These are phyloP conservation scores for Malacoraja senta DNA, from an alignment of 2,797 vertebrate species.

Conservation along the genomic window DNA sequence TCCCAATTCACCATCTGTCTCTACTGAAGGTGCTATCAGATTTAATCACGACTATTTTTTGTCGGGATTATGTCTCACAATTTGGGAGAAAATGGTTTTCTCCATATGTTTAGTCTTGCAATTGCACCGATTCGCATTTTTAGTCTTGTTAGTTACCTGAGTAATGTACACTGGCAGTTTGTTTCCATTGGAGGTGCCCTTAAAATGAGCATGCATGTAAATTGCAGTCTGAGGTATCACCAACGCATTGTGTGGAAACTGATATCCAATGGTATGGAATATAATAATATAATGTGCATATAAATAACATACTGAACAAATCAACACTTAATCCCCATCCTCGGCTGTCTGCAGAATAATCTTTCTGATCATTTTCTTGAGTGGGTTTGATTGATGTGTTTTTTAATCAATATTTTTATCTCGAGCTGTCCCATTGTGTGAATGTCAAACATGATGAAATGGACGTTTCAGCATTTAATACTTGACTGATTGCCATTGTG, in stretches of 20 bases:
- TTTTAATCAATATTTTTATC: not conserved
- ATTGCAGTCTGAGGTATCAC: not conserved
- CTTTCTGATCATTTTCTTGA: conserved; percentile 26
- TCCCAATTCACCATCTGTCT: not conserved
- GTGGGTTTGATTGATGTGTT: not conserved
- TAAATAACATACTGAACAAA: not conserved
- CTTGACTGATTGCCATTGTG: not conserved
- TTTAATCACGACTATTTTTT: not conserved
- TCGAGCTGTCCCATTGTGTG: not conserved
- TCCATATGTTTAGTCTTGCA: not conserved
- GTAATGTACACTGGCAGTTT: not conserved
- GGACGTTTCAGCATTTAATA: not conserved
- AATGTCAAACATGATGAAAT: not conserved
- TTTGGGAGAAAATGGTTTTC: not conserved
- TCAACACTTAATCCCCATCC: not conserved
- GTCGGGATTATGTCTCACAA: not conserved
- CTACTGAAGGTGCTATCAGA: not conserved
- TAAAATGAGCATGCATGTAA: not conserved
- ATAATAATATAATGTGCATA: conserved; percentile 3
- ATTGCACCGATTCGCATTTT: not conserved
- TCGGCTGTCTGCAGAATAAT: not conserved
- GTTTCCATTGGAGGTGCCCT: not conserved
- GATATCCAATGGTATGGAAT: conserved; percentile 10
- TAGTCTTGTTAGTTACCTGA: not conserved
- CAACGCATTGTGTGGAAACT: not conserved